Evolutionary conservation across 2,888 invertebrate genomes (phyloP), one percentile per base, ranked within the genome.

Genomic region (Criorhina ranunculi): DNA sequence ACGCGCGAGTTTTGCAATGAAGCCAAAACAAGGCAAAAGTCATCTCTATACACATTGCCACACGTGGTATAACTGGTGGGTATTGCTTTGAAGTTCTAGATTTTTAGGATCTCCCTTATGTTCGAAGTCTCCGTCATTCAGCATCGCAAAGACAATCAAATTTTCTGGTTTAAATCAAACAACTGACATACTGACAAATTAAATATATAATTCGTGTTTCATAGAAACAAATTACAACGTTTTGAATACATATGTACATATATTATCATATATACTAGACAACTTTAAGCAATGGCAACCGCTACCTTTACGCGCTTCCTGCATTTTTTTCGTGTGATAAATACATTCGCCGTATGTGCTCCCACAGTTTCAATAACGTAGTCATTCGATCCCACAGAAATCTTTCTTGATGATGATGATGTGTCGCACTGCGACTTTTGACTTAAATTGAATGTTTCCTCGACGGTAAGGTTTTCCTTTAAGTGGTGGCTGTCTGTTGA

Each of bases 321-420:
- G 35, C 57, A 62, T 44, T 87, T 87, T 59, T 87, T 88, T 9
- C 89, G 87, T 37, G 88, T 89, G n/a, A 91, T 89, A 31, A 89
- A 89, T 29, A 91, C 86, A 33, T 90, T 88, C 0, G 90, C 87
- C 35, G 89, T 87, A 78, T 89, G 88, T 3, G 90, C 89, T 8
- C 87, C 87, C 44, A 89, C 76, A 12, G 87, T 87, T 76, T 91
- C 91, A 51, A 90, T 90, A 51, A 90, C 89, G 87, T 91, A 91
- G 19, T 90, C 88, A 12, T 88, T 89, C 7, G 89, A 87, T 15
- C 91, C 91, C 9, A 91, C 62, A 0, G 90, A 89, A 19, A 90
- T 87, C 46, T 75, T 85, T 24, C 60, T 67, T 2, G 79, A 79
- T 0, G 66, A 70, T 0, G 37, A 24, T 1, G 80, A 85, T 40